Conservation (phyloP, 2,888 invertebrate species). For the Hyposoter didymator region DNA sequence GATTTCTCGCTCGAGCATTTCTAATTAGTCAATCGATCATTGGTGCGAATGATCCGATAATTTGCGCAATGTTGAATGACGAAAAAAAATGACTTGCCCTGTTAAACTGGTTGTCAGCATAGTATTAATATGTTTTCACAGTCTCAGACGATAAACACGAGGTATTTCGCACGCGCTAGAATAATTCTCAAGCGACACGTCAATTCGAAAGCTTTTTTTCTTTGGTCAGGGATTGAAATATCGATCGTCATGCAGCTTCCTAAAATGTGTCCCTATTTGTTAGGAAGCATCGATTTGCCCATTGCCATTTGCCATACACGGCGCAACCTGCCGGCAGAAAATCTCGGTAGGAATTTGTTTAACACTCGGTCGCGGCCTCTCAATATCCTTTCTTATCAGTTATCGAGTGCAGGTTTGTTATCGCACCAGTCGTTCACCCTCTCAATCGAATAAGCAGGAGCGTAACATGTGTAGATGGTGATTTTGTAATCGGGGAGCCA, state of each 20-base stretch:
- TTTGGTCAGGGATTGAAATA: background rate
- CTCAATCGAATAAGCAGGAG: background rate
- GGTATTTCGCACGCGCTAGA: background rate
- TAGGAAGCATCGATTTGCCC: background rate
- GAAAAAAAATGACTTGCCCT: constrained; percentile 16
- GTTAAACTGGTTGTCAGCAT: constrained; percentile 37
- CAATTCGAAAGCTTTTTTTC: background rate
- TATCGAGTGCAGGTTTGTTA: constrained; percentile 22
- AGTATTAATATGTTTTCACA: constrained; percentile 25
- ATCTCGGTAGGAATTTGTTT: constrained; percentile 3
- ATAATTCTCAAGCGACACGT: background rate
- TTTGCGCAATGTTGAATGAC: constrained; percentile 16
- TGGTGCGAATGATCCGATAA: constrained; percentile 23
- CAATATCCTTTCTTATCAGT: constrained; percentile 24
- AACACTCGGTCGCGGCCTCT: constrained; percentile 2
- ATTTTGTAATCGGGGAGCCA: constrained; percentile 53
- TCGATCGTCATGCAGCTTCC: background rate
- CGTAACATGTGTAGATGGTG: constrained; percentile 46
- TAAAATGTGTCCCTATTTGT: background rate
- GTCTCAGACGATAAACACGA: background rate
- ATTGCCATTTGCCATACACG: background rate
- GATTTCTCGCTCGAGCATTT: constrained; percentile 20
- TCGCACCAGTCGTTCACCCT: constrained; percentile 20
- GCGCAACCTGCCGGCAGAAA: background rate
- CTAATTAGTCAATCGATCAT: constrained; percentile 40